phyloP scores from a whole-genome alignment of 2,888 invertebrate genomes.

The Doris montereyensis region DNA sequence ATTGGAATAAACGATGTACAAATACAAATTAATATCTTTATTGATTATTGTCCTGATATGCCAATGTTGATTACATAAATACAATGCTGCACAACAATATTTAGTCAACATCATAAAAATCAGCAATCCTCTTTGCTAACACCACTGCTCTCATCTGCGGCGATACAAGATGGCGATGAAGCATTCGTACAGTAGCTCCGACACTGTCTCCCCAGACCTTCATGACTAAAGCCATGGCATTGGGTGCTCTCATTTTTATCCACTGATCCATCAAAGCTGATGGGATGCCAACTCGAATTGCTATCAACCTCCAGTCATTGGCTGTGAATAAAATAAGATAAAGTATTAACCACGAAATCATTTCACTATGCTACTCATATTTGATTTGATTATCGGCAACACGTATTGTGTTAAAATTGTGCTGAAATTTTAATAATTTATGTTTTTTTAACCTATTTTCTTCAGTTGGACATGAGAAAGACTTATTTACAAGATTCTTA shows the following conservation, averaged over 20 bases:
- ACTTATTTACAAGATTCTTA: no score
- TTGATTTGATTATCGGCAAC: no score
- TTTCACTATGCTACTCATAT: no score
- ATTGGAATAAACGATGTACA: neutral
- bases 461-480: no score
- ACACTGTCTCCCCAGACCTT: constrained; percentile 66
- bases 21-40: neutral
- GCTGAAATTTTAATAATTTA: no score
- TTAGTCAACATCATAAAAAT: constrained; percentile 70
- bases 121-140: constrained; percentile 68
- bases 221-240: constrained; percentile 69
- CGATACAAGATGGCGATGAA: constrained; percentile 70
- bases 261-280: constrained; percentile 61
- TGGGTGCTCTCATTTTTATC: constrained; percentile 61
- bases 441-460: no score
- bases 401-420: no score
- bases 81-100: neutral
- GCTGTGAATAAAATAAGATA: neutral
- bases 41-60: no score
- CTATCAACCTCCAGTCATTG: constrained; percentile 66
- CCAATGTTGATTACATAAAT: neutral
- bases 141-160: constrained; percentile 68
- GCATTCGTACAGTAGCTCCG: constrained; percentile 69
- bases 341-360: neutral
- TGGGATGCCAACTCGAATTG: constrained; percentile 67